These are phyloP conservation scores for Lasioglossum pauxillum DNA, from an alignment of 2,888 invertebrate genomes.

Conservation along the genomic window DNA sequence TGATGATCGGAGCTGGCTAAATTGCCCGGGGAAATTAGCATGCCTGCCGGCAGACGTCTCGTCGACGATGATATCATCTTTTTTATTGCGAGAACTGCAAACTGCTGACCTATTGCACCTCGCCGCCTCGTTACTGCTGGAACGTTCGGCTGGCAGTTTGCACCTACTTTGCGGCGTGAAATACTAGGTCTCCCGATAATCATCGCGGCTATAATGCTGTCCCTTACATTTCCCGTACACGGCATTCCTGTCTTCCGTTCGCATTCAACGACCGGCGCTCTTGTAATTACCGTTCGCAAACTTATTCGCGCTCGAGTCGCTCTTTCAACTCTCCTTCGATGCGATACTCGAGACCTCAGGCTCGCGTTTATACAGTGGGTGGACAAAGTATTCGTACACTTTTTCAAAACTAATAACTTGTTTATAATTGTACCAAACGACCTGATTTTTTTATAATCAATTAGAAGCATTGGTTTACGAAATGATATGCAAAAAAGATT, in stretches of 20 bases:
- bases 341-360: neutral
- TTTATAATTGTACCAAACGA: too few relatives aligned
- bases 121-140: constrained; percentile 22
- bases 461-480: too few relatives aligned
- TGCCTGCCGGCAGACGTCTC: constrained; percentile 30
- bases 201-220: neutral
- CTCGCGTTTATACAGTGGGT: neutral
- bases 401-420: too few relatives aligned
- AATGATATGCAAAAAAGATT: too few relatives aligned
- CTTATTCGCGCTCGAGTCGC: neutral
- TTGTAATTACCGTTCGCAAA: neutral
- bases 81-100: constrained; percentile 36
- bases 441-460: too few relatives aligned
- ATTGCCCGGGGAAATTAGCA: constrained; percentile 44
- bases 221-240: constrained; percentile 2
- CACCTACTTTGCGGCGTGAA: constrained; percentile 16
- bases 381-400: too few relatives aligned
- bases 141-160: constrained; percentile 24
- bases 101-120: constrained; percentile 46
- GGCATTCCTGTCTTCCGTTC: neutral
- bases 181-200: constrained; percentile 21
- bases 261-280: neutral
- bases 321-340: neutral
- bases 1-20: constrained; percentile 20
- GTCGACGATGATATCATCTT: constrained; percentile 52